Percentiles rank a stretch among this genome's conserved stretches.
Conservation (phyloP, 2,113 vertebrate species). For the Bolborhynchus lineola region DNA sequence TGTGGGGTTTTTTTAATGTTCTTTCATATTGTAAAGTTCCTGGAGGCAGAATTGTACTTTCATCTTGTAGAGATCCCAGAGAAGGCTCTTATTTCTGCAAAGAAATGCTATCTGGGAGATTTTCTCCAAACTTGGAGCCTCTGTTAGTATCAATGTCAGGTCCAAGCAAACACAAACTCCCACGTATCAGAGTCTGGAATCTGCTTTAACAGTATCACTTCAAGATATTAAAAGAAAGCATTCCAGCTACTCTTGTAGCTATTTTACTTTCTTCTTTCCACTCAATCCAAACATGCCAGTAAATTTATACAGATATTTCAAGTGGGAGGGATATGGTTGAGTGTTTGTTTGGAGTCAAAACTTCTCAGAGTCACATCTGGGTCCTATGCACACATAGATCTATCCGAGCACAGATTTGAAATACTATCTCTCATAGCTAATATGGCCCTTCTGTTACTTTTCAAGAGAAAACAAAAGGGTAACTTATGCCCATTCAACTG, state of each 20-base stretch:
- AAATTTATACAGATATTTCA: neutral
- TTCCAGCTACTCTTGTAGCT: constrained; percentile 10
- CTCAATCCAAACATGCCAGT: constrained; percentile 16
- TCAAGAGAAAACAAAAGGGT: neutral
- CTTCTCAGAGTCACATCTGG: neutral
- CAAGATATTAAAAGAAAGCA: constrained; percentile 20
- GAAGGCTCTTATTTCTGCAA: neutral
- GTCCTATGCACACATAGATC: neutral
- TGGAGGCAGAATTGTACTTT: neutral
- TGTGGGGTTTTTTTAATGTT: neutral
- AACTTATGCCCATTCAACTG: neutral
- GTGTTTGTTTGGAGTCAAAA: neutral
- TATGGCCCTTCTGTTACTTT: neutral
- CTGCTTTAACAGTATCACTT: neutral
- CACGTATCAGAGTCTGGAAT: neutral
- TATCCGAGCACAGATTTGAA: neutral
- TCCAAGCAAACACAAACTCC: constrained; percentile 44
- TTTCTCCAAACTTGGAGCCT: neutral
- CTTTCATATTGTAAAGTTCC: neutral
- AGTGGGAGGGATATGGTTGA: neutral
- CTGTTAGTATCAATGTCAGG: neutral
- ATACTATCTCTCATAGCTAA: neutral
- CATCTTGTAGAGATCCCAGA: neutral
- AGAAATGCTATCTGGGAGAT: constrained; percentile 7
- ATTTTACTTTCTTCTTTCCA: neutral